phyloP scores from a whole-genome alignment of 2,113 vertebrate species.

The Lepisosteus osseus region DNA sequence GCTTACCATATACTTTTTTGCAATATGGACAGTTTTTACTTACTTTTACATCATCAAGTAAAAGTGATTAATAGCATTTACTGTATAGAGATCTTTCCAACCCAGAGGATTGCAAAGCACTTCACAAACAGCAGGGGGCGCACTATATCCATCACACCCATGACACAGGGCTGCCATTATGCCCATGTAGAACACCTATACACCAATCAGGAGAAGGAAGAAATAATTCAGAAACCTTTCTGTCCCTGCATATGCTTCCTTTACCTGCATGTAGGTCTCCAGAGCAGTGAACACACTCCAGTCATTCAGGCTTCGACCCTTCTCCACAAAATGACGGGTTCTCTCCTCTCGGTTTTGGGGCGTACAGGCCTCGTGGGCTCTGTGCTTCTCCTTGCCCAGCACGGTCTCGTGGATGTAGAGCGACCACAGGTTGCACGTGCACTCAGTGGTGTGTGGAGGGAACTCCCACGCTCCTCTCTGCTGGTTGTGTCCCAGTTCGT shows the following conservation, averaged over 20 bases:
- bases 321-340: slow-evolving; percentile 28
- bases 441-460: slow-evolving; percentile 64
- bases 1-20: too few species aligned
- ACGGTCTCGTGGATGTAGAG: slow-evolving; percentile 64
- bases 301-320: slow-evolving; percentile 33
- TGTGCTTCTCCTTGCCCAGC: slow-evolving; percentile 44
- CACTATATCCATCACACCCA: too few species aligned
- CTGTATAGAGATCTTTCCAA: too few species aligned
- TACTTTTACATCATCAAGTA: too few species aligned
- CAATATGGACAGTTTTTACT: too few species aligned
- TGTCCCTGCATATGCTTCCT: background rate
- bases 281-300: slow-evolving; percentile 60
- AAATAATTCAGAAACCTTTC: background rate
- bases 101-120: too few species aligned
- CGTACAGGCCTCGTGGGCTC: slow-evolving; percentile 41
- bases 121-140: too few species aligned
- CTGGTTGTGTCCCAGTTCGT: slow-evolving; percentile 75
- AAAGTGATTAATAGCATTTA: too few species aligned
- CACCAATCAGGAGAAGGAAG: too few species aligned
- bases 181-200: too few species aligned
- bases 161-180: too few species aligned
- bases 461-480: slow-evolving; percentile 72
- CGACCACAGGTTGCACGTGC: slow-evolving; percentile 78
- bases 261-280: slow-evolving; percentile 74
- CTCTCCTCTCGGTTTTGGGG: slow-evolving; percentile 16